Base-by-base conservation (phyloP, 1,140 invertebrate genomes). In the Melitaea cinxia region DNA sequence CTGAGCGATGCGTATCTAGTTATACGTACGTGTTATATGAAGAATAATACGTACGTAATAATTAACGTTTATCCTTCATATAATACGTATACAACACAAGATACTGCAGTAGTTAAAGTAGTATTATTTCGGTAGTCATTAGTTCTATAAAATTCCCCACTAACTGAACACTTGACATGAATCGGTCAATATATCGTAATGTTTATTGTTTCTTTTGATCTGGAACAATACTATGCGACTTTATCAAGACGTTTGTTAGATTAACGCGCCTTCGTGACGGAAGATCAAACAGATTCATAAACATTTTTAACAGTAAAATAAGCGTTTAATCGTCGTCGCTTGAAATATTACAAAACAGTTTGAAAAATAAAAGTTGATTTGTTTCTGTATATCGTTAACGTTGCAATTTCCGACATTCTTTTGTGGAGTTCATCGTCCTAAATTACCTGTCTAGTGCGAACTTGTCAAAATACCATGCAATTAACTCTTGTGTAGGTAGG, bases 131-230 rank as follows among this genome's bases (percentile, higher is more conserved):
- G 28, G 73, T 71, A 76, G 70, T 81, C 73, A 78, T 81, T 82
- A 77, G 47, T 42, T 17, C 17, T 65, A 80, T 75, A 77, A 81
- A 78, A 80, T 65, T 82, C 75, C 75, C 72, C 63, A 72, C 68
- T 55, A 78, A 72, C 73, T 57, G 76, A 80, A 84, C 68, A 82
- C 68, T 78, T 81, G 82, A 83, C 82, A 71, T 72, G 50, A 65
- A 65, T 47, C 42, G 63, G 66, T 79, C 80, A 82, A 85, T 89
- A 85, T 83, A 80, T 84, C 76, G 65, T 74, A 73, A 62, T 78
- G 71, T 89, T 88, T 88, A 89, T 83, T 78, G 70, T 77, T 75
- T 71, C 56, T 72, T 88, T 88, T 90, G 85, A 90, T 83, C 77
- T 70, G 58, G 35, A 70, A 83, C 80, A 81, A 83, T 86, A 57